Evolutionary conservation across 1,140 invertebrate species (phyloP), one percentile per base, ranked within the genome.

Genomic region (Rhopalosiphum maidis): DNA sequence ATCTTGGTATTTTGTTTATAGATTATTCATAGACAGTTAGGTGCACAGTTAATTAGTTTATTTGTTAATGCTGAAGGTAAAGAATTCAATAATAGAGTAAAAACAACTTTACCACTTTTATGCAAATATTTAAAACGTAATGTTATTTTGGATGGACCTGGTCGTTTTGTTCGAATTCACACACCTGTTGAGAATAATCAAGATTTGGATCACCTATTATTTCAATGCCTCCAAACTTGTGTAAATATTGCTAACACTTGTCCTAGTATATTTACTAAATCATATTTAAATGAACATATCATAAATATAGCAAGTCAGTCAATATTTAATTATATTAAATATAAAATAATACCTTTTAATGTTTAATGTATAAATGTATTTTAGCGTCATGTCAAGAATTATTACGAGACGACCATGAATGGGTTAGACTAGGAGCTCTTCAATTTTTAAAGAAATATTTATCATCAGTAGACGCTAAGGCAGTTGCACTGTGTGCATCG

Each of bases 361-460:
- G 4, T 90, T 91, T 30, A 88, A 37, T 35, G 11, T 48, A 77
- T 51, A 85, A 25, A 23, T 60, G 68, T 93, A 94, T 95, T 94
- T 89, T 94, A 95, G 95, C 95, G 94, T 94, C 95, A 90, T 94
- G 95, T 94, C 96, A 96, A 91, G 95, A 95, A 25, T 95, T 97
- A 37, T 94, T 97, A 21, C 95, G 94, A 7, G 96, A 97, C 95
- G 96, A 96, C 35, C 97, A 97, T 94, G 95, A 96, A 68, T 97
- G 97, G 97, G 97, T 99, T 6, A 96, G 98, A 92, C 95, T 98
- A 86, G 96, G 96, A 92, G 96, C 97, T 25, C 96, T 96, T 5
- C 97, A 98, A 95, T 96, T 98, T 77, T 95, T 99, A 43, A 97
- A 97, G 7, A 96, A 96, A 43, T 95, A 98, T 87, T 95, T 99